phyloP scores from a whole-genome alignment of 2,797 vertebrate species.

The Halcyon leucocephala region DNA sequence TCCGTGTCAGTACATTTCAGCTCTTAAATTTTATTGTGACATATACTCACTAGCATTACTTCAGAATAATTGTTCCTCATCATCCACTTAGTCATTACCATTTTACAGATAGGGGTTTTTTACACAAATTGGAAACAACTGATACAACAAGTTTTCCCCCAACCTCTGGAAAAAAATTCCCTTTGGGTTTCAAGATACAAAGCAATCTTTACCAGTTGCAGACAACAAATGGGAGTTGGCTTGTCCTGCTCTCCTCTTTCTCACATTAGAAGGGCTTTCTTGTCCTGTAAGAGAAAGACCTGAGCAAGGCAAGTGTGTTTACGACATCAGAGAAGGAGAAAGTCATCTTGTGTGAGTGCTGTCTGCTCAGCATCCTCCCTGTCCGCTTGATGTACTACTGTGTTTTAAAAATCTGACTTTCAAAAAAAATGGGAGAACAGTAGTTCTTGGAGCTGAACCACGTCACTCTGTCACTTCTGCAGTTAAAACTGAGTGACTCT shows the following conservation, averaged over 20 bases:
- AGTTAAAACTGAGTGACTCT: not conserved
- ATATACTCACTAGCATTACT: not conserved
- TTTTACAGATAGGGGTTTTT: not conserved
- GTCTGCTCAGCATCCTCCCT: not conserved
- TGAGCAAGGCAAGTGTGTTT: not conserved
- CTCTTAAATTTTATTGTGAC: slow-evolving; percentile 1
- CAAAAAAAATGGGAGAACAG: not conserved
- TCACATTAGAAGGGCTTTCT: not conserved
- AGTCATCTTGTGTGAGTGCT: not conserved
- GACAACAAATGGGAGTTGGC: not conserved
- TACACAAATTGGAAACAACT: not conserved
- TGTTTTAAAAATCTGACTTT: not conserved
- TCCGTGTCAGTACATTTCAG: slow-evolving; percentile 59
- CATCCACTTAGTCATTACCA: not conserved
- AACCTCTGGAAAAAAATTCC: not conserved
- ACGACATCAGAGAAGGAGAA: not conserved
- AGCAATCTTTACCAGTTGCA: not conserved
- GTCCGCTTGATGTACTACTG: not conserved
- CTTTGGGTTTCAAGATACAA: not conserved
- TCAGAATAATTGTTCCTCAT: slow-evolving; percentile 5
- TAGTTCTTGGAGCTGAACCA: not conserved
- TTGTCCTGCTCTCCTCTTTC: not conserved
- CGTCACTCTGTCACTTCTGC: not conserved
- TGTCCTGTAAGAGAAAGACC: not conserved
- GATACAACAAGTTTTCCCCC: not conserved